Conservation (phyloP, 2,797 vertebrate genomes). For the Xiphophorus birchmanni region DNA sequence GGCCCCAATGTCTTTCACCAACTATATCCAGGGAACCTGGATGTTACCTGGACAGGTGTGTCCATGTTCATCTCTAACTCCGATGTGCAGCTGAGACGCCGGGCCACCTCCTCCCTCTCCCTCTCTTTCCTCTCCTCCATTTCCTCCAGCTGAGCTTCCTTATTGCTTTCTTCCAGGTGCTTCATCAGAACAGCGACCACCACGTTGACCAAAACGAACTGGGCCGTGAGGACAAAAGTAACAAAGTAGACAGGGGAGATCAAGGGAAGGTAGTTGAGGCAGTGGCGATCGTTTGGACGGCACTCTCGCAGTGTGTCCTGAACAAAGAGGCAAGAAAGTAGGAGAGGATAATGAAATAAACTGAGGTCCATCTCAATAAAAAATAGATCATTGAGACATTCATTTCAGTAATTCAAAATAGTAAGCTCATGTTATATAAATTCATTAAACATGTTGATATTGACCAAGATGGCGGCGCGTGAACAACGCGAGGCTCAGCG, state of each 20-base stretch:
- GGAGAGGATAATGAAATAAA: constrained; percentile 59
- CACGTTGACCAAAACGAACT: constrained; percentile 98
- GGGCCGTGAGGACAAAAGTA: constrained; percentile 97
- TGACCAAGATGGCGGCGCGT: too few relatives aligned
- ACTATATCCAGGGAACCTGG: background rate
- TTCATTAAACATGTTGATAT: background rate
- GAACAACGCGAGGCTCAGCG: too few relatives aligned
- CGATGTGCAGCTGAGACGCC: constrained; percentile 37
- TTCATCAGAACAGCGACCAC: constrained; percentile 99
- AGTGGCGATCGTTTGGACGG: constrained; percentile 88
- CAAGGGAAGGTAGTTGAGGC: constrained; percentile 92
- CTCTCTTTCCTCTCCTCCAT: constrained; percentile 89
- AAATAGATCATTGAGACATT: background rate
- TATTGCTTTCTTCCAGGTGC: constrained; percentile 98
- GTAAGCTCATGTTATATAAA: background rate
- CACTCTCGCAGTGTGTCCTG: constrained; percentile 97
- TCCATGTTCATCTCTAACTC: constrained; percentile 49
- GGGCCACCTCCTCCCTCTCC: constrained; percentile 85
- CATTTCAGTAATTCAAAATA: background rate
- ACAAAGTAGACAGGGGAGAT: constrained; percentile 98
- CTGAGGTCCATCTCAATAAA: background rate
- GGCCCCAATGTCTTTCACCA: constrained; percentile 4
- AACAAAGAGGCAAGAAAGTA: background rate
- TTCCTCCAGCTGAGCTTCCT: constrained; percentile 82
- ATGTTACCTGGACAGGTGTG: constrained; percentile 75